These are phyloP conservation scores for Calephelis nemesis DNA, from an alignment of 1,140 invertebrate genomes.

Conservation along the genomic window DNA sequence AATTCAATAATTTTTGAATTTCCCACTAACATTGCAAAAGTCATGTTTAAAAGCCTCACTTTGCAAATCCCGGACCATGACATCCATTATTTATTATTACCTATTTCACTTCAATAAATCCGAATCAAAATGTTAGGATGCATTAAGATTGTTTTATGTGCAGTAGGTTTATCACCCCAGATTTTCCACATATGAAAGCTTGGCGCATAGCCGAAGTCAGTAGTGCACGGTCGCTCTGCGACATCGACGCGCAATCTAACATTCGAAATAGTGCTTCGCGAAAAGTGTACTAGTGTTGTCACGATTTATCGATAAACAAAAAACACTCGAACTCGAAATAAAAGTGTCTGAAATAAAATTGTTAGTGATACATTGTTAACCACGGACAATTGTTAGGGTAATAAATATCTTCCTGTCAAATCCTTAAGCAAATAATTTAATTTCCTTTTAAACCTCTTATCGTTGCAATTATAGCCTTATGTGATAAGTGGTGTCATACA, in stretches of 20 bases:
- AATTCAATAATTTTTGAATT: background rate
- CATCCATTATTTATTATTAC: too few relatives aligned
- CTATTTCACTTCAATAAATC: too few relatives aligned
- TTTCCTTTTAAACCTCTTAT: conserved; percentile 56
- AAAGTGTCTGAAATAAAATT: conserved; percentile 2
- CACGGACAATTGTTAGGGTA: background rate
- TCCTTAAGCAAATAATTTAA: conserved; percentile 49
- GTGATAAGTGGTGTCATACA: conserved; percentile 54
- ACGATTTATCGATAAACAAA: background rate
- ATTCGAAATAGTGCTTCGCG: conserved; percentile 29
- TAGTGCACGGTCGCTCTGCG: conserved; percentile 61
- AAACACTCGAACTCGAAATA: background rate
- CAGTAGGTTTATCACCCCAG: conserved; percentile 38
- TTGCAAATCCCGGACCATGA: background rate
- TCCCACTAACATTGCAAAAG: too few relatives aligned
- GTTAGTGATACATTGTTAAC: conserved; percentile 3
- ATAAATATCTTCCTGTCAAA: conserved; percentile 12
- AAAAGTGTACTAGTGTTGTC: conserved; percentile 3
- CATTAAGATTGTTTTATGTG: conserved; percentile 40
- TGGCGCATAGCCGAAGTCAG: conserved; percentile 53
- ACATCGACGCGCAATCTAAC: conserved; percentile 44
- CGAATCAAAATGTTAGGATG: conserved; percentile 26
- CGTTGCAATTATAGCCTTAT: conserved; percentile 41
- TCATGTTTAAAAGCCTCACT: too few relatives aligned
- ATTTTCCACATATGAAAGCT: conserved; percentile 61